Evolutionary conservation across 1,140 invertebrate species (phyloP).

Genomic region (Ceratoteleas bidentatus): DNA sequence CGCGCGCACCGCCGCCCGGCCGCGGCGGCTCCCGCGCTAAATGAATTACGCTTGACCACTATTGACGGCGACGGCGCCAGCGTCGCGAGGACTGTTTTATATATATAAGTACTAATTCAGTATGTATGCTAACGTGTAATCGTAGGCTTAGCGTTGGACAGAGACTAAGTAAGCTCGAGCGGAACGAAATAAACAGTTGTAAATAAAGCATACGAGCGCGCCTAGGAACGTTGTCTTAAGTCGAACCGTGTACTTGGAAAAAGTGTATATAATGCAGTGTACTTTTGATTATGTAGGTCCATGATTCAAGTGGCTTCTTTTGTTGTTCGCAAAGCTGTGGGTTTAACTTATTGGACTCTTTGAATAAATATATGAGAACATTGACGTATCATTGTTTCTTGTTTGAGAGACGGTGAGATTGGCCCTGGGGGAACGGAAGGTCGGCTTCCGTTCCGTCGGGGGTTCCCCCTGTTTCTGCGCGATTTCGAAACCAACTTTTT

Average conservation of each 20-base stretch:
- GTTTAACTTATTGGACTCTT: slow-evolving; percentile 70
- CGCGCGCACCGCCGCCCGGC: slow-evolving; percentile 24
- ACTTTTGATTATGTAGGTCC: slow-evolving; percentile 81
- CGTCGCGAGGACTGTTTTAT: slow-evolving; percentile 80
- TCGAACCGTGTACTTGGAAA: slow-evolving; percentile 79
- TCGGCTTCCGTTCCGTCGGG: too few species aligned
- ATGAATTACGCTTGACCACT: slow-evolving; percentile 68
- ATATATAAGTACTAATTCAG: slow-evolving; percentile 79
- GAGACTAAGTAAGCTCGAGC: too few species aligned
- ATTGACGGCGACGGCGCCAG: slow-evolving; percentile 65
- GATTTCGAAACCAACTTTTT: too few species aligned
- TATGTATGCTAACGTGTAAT: slow-evolving; percentile 77
- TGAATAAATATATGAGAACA: slow-evolving; percentile 59
- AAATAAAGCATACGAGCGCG: slow-evolving; percentile 74
- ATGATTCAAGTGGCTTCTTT: slow-evolving; percentile 81
- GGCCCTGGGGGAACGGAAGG: too few species aligned
- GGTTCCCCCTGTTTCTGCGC: too few species aligned
- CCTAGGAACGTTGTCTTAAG: slow-evolving; percentile 77
- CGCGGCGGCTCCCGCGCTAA: slow-evolving; percentile 14
- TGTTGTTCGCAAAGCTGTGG: slow-evolving; percentile 80
- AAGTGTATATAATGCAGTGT: slow-evolving; percentile 82
- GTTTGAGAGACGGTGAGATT: slow-evolving; percentile 23
- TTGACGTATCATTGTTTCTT: slow-evolving; percentile 66
- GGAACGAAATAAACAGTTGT: slow-evolving; percentile 68
- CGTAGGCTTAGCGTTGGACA: slow-evolving; percentile 71